Evolutionary conservation across 2,888 invertebrate genomes (phyloP).

Genomic region (Elmis aenea): DNA sequence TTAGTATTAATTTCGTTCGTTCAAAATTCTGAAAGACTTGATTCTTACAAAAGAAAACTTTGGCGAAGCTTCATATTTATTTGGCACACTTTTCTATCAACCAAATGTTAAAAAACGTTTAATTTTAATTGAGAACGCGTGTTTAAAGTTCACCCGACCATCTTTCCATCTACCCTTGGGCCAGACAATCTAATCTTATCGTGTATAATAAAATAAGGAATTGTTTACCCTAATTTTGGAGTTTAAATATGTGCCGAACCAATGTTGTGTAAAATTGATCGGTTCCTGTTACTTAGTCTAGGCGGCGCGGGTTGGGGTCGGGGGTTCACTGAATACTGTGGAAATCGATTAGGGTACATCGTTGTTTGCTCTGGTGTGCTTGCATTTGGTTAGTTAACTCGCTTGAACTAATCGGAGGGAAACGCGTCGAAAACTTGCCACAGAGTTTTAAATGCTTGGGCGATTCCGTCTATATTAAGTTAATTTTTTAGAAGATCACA

Average conservation of each 20-base stretch:
- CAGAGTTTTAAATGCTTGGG: no score
- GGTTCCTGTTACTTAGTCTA: slow-evolving; percentile 36
- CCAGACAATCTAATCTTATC: no score
- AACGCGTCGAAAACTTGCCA: no score
- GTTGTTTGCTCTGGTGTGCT: slow-evolving; percentile 16
- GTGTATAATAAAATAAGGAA: slow-evolving; percentile 16
- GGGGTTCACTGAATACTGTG: slow-evolving; percentile 19
- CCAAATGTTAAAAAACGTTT: slow-evolving; percentile 5
- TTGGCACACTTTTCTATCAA: no score
- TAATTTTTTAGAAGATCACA: no score
- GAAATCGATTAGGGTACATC: slow-evolving; percentile 23
- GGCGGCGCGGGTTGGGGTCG: slow-evolving; percentile 16
- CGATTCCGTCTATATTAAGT: no score
- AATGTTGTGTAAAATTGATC: slow-evolving; percentile 48
- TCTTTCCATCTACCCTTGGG: no score
- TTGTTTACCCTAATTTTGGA: slow-evolving; percentile 22
- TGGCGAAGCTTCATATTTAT: no score
- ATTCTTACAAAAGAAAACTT: no score
- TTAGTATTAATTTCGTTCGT: no score
- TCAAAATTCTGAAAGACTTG: no score
- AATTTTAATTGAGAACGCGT: slow-evolving; percentile 15
- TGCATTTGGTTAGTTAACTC: slow-evolving; percentile 15
- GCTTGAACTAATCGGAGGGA: slow-evolving; percentile 2
- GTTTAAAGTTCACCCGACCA: no score
- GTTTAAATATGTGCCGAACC: slow-evolving; percentile 31